phyloP scores from a whole-genome alignment of 2,797 vertebrate genomes.

The Sitta carolinensis region DNA sequence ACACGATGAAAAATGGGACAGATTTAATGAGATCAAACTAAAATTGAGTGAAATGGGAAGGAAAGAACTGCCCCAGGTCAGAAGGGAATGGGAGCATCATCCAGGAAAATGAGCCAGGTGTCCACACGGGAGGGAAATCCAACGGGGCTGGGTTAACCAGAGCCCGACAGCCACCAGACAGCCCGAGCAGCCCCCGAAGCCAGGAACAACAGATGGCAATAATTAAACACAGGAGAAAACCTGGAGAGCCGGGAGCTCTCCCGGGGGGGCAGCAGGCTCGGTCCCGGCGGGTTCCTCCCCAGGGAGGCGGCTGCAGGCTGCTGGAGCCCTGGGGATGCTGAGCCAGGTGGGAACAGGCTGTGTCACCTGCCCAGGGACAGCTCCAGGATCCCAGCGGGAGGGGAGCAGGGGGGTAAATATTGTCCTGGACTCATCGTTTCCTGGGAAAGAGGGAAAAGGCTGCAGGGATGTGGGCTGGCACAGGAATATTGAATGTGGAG shows the following conservation, averaged over 20 bases:
- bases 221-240: neutral
- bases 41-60: neutral
- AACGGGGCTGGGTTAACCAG: neutral
- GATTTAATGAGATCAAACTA: neutral
- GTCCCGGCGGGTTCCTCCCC: neutral
- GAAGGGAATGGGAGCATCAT: neutral
- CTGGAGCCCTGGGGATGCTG: neutral
- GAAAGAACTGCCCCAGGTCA: neutral
- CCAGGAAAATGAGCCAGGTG: neutral
- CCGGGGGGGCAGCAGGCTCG: neutral
- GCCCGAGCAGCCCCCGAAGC: neutral
- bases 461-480: neutral
- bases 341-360: neutral
- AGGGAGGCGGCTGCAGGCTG: neutral
- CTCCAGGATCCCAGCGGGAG: neutral
- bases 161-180: neutral
- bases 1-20: neutral
- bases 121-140: neutral
- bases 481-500: neutral
- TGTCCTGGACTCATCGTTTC: rapidly evolving
- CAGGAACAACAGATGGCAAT: slow-evolving; percentile 26
- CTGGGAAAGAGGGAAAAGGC: neutral
- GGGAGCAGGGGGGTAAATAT: neutral
- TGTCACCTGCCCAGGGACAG: neutral
- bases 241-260: neutral